Evolutionary conservation across 2,113 vertebrate species (phyloP).

Genomic region (Brachyistius frenatus): DNA sequence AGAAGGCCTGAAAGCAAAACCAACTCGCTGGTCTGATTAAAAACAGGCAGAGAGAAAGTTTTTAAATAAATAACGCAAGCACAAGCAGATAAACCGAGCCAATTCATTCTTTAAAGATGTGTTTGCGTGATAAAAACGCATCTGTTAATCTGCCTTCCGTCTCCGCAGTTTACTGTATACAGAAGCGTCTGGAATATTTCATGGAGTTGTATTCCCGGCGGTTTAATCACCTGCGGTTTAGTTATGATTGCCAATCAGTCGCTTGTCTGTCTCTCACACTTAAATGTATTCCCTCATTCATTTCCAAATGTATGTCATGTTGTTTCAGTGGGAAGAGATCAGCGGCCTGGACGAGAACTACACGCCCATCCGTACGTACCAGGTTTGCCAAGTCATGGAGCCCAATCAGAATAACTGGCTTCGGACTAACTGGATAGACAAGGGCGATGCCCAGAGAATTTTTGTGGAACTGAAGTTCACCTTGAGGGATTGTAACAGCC

Average conservation of each 20-base stretch:
- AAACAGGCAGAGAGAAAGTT: conserved; percentile 40
- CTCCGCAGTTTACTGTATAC: background rate
- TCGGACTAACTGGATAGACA: conserved; percentile 99
- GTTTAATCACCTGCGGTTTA: background rate
- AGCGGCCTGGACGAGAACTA: conserved; percentile 99
- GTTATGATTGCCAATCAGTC: background rate
- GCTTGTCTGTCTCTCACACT: background rate
- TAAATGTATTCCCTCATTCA: background rate
- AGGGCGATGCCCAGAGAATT: conserved; percentile 98
- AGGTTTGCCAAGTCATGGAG: conserved; percentile 99
- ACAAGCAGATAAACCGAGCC: conserved; percentile 40
- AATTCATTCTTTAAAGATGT: conserved; percentile 41
- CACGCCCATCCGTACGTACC: conserved; percentile 98
- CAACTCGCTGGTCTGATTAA: conserved; percentile 50
- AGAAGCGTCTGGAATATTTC: background rate
- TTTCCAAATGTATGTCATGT: conserved; percentile 12
- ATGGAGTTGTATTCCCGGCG: background rate
- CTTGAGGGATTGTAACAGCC: conserved; percentile 99
- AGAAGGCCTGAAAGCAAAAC: conserved; percentile 50
- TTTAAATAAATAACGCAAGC: conserved; percentile 62
- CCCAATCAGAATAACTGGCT: conserved; percentile 99
- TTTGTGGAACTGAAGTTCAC: conserved; percentile 99
- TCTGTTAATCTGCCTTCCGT: conserved; percentile 27
- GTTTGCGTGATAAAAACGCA: conserved; percentile 27
- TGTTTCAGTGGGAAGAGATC: conserved; percentile 98